A percentile compares a stretch with the other conserved stretches of the same genome.
These are phyloP conservation scores for Pinna nobilis DNA, from an alignment of 1,140 invertebrate species.

Conservation along the genomic window DNA sequence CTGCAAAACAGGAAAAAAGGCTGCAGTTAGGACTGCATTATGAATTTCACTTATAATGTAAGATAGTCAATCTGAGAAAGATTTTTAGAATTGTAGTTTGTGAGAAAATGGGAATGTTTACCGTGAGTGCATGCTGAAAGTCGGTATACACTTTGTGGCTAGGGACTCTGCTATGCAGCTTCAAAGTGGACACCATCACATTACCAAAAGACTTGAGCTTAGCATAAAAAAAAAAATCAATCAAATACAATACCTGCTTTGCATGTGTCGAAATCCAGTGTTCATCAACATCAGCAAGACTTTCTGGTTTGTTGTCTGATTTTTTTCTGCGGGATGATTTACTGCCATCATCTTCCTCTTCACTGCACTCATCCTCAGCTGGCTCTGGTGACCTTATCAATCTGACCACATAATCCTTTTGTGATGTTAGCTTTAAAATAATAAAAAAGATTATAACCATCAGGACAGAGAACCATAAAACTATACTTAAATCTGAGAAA, in stretches of 20 bases:
- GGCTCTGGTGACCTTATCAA: slow-evolving; percentile 83
- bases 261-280: slow-evolving; percentile 73
- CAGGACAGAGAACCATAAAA: background rate
- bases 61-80: no score
- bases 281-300: slow-evolving; percentile 63
- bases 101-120: no score
- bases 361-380: slow-evolving; percentile 74
- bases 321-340: slow-evolving; percentile 40
- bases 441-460: background rate
- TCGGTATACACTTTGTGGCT: no score
- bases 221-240: background rate
- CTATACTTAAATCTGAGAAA: background rate
- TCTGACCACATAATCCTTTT: slow-evolving; percentile 84
- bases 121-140: no score
- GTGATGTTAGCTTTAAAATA: slow-evolving; percentile 76
- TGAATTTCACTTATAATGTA: no score
- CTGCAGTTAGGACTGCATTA: no score
- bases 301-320: slow-evolving; percentile 43
- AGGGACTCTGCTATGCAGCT: no score
- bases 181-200: no score
- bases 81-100: no score
- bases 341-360: slow-evolving; percentile 51
- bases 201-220: background rate
- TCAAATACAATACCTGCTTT: slow-evolving; percentile 71
- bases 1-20: no score